A percentile compares a stretch with the other conserved stretches of the same genome.
Evolutionary conservation across 2,888 invertebrate species (phyloP).

Genomic region (Epinotia brunnichana): DNA sequence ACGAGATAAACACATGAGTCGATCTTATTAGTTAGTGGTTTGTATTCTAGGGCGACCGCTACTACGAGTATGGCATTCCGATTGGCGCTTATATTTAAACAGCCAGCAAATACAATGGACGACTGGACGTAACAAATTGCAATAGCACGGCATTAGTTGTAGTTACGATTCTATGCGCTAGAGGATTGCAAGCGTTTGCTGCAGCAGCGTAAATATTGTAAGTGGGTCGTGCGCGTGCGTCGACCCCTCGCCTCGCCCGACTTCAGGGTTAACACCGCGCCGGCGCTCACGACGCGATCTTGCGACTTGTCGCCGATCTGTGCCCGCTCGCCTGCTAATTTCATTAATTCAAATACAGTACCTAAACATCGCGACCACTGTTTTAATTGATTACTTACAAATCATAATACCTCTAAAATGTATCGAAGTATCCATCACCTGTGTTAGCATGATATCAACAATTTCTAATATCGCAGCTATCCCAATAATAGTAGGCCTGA

Average conservation of each 20-base stretch:
- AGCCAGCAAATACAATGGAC: slow-evolving; percentile 47
- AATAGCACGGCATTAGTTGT: slow-evolving; percentile 47
- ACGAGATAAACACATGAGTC: slow-evolving; percentile 46
- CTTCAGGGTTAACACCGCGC: slow-evolving; percentile 76
- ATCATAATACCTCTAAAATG: background rate
- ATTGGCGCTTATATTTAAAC: slow-evolving; percentile 37
- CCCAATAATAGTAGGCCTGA: slow-evolving; percentile 64
- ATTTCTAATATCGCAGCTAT: slow-evolving; percentile 70
- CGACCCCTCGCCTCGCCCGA: slow-evolving; percentile 77
- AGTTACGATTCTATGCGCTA: slow-evolving; percentile 57
- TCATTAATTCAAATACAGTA: slow-evolving; percentile 42
- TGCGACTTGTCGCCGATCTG: slow-evolving; percentile 54
- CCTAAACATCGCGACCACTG: background rate
- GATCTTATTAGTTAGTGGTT: slow-evolving; percentile 34
- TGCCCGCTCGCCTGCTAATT: slow-evolving; percentile 48
- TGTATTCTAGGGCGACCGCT: slow-evolving; percentile 32
- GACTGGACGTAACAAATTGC: slow-evolving; percentile 52
- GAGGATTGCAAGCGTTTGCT: slow-evolving; percentile 75
- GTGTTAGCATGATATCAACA: slow-evolving; percentile 64
- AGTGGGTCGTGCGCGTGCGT: slow-evolving; percentile 77
- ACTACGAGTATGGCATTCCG: slow-evolving; percentile 27
- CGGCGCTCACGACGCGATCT: slow-evolving; percentile 52
- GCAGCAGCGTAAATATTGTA: slow-evolving; percentile 68
- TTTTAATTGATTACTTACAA: background rate
- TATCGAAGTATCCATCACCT: slow-evolving; percentile 46